A percentile compares a stretch with the other conserved stretches of the same genome.
Conservation (phyloP, 1,140 invertebrate genomes). For the Brachionus koreanus region DNA sequence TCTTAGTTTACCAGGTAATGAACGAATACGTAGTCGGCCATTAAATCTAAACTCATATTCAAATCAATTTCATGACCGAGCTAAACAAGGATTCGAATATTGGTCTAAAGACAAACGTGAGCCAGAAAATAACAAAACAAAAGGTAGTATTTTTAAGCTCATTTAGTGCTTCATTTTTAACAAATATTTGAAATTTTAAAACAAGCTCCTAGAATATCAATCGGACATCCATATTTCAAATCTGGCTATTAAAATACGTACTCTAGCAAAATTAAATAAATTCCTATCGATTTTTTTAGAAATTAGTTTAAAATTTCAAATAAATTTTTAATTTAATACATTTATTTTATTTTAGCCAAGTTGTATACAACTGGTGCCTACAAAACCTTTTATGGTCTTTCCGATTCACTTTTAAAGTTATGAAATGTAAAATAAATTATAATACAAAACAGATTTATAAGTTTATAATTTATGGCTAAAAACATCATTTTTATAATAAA, state of each 20-base stretch:
- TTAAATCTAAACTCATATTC: conserved; percentile 7
- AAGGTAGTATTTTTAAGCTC: not conserved
- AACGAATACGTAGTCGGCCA: not conserved
- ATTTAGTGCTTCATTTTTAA: not conserved
- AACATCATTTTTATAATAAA: too few species aligned
- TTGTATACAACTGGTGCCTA: conserved; percentile 39
- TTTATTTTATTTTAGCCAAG: conserved; percentile 25
- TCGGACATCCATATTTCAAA: conserved; percentile 40
- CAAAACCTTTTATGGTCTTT: conserved; percentile 37
- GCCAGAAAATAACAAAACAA: conserved; percentile 30
- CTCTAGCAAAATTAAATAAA: not conserved
- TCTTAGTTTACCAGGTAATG: not conserved
- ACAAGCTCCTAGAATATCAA: conserved; percentile 21
- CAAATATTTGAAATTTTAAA: conserved; percentile 29
- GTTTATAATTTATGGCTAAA: too few species aligned
- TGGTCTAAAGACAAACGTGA: conserved; percentile 28
- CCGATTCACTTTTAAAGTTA: conserved; percentile 35
- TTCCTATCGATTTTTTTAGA: not conserved
- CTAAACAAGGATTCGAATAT: conserved; percentile 40
- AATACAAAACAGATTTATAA: too few species aligned
- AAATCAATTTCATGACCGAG: conserved; percentile 42
- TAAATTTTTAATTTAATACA: conserved; percentile 17
- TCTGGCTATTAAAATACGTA: conserved; percentile 1
- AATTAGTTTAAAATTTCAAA: conserved; percentile 32
- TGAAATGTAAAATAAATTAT: not conserved